phyloP scores from a whole-genome alignment of 2,888 invertebrate genomes.

The Euphydryas editha region DNA sequence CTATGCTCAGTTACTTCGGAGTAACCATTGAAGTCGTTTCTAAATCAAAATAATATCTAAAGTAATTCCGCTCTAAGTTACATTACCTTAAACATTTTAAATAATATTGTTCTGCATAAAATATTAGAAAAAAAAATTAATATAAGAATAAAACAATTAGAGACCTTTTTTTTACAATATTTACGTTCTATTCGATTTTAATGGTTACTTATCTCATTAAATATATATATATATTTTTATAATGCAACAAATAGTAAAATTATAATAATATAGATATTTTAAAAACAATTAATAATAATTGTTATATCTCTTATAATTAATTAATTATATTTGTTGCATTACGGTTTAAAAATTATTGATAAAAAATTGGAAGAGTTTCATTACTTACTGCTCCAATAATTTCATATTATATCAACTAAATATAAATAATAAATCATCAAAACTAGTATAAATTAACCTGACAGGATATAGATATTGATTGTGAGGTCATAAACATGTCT shows the following conservation, averaged over 20 bases:
- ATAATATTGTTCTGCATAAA: no score
- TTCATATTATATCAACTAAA: background rate
- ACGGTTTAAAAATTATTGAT: background rate
- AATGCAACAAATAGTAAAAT: background rate
- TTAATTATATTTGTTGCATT: constrained; percentile 18
- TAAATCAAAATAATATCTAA: background rate
- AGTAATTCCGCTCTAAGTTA: no score
- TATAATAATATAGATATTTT: background rate
- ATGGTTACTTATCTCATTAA: background rate
- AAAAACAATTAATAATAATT: background rate
- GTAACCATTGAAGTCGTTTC: constrained; percentile 3
- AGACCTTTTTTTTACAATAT: background rate
- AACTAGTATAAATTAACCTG: background rate
- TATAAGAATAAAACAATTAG: background rate
- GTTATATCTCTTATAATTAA: background rate
- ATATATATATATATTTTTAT: background rate
- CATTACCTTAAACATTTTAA: no score
- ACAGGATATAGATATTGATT: no score
- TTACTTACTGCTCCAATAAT: constrained; percentile 35
- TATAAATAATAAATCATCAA: background rate
- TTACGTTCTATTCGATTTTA: background rate
- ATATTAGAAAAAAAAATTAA: background rate
- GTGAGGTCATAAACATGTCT: no score
- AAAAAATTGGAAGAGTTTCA: constrained; percentile 21
- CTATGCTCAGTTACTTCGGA: background rate